Evolutionary conservation across 1,140 invertebrate genomes (phyloP).

Genomic region (Calliopsis andreniformis): DNA sequence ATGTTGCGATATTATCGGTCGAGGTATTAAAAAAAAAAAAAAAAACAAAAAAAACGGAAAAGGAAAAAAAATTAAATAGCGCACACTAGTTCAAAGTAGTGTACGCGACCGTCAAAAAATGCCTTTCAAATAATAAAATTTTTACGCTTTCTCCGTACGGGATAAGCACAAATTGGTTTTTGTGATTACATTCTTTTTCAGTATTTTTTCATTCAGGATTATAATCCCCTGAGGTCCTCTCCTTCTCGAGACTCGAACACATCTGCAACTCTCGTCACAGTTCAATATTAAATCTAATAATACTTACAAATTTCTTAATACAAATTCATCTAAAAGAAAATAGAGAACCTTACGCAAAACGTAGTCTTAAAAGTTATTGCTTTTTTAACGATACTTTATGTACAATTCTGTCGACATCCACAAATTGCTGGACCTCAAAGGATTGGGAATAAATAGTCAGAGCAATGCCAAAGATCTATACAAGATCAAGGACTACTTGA

Average conservation of each 20-base stretch:
- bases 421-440: constrained; percentile 16
- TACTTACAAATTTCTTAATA: constrained; percentile 26
- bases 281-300: constrained; percentile 13
- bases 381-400: constrained; percentile 3
- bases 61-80: not conserved
- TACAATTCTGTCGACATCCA: constrained; percentile 12
- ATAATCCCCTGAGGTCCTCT: constrained; percentile 4
- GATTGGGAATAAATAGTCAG: not conserved
- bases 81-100: not conserved
- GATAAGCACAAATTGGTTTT: not conserved
- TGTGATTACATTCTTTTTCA: too few relatives aligned
- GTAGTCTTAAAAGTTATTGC: constrained; percentile 22
- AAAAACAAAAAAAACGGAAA: not conserved
- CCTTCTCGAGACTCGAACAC: not conserved
- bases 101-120: constrained; percentile 24
- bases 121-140: not conserved
- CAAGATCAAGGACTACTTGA: too few relatives aligned
- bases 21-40: constrained; percentile 2
- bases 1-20: constrained; percentile 17
- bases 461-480: too few relatives aligned
- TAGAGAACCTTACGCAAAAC: not conserved
- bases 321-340: constrained; percentile 1
- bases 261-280: too few relatives aligned
- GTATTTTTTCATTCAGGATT: not conserved
- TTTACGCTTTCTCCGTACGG: not conserved